Evolutionary conservation across 2,888 invertebrate species (phyloP), one percentile per base, ranked within the genome.

Genomic region (Serrognathus titanus): DNA sequence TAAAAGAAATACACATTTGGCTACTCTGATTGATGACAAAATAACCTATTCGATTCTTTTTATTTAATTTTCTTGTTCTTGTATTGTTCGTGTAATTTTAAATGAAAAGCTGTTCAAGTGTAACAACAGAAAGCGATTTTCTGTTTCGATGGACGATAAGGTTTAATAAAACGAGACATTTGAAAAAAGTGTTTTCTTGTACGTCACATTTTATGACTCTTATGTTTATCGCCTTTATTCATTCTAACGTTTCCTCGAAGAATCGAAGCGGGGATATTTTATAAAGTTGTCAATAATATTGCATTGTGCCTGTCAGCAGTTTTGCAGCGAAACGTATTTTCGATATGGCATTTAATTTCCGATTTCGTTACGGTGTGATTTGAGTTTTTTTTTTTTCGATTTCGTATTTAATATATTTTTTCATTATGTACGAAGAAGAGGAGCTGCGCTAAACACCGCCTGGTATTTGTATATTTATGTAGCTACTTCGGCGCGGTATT

Each of bases 291-390:
- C 50, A 41, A 50, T 49, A 43, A 43, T 49, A 37, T 55, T 50
- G 11, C 41, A 49, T 55, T 50, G 55, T 50, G 45, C 46, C 45
- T 37, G 50, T 20, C 45, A 38, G 45, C 46, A 43, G 49, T 55
- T 55, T 36, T 16, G 37, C 41, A 40, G 49, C 11, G 50, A 36
- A 38, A 9, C 38, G 49, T 50, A 45, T 43, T 50, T 50, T 24
- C 24, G 55, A 55, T 55, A 50, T 38, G 50, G 55, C 38, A 45
- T 55, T 55, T 55, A 55, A 55, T 55, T 55, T 55, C 55, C 55
- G 55, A 55, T 45, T 46, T 52, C 37, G 46, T 52, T 31, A 40
- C 41, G 13, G 10, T 48, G 12, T 7, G 46, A 13, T 43, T 43
- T 43, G 16, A 16, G 13, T 43, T 43, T 9, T 41, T 43, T 43